phyloP scores from a whole-genome alignment of 2,113 vertebrate species.

The Dicentrarchus labrax region DNA sequence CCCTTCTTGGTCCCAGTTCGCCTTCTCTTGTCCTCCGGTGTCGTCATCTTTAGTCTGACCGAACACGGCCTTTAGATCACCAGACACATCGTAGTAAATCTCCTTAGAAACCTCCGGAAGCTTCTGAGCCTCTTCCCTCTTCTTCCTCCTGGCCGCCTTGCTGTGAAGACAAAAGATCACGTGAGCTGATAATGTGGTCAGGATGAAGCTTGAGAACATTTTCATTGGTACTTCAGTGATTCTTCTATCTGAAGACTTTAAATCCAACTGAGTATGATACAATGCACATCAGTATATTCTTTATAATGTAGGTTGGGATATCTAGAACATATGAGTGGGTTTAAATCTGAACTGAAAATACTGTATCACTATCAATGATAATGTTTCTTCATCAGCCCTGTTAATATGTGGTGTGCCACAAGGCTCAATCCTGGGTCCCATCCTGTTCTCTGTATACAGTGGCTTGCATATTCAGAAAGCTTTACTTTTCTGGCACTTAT shows the following conservation, averaged over 20 bases:
- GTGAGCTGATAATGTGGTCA: not conserved
- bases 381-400: not conserved
- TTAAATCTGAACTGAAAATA: too few relatives aligned
- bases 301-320: too few relatives aligned
- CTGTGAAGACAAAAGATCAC: conserved; percentile 75
- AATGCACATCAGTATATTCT: not conserved
- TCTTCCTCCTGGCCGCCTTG: conserved; percentile 88
- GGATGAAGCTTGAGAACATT: not conserved
- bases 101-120: conserved; percentile 92
- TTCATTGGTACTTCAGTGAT: not conserved
- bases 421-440: not conserved
- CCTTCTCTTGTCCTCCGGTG: conserved; percentile 50
- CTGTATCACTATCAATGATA: not conserved
- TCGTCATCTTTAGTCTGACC: conserved; percentile 65
- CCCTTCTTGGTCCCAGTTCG: conserved; percentile 53
- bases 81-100: conserved; percentile 87
- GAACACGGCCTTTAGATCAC: conserved; percentile 90
- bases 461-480: not conserved
- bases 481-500: not conserved
- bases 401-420: not conserved
- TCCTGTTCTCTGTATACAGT: not conserved
- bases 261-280: not conserved
- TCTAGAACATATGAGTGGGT: too few relatives aligned
- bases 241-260: not conserved
- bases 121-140: conserved; percentile 86